Evolutionary conservation across 1,140 invertebrate genomes (phyloP).

Genomic region (Schlechtendalia chinensis): DNA sequence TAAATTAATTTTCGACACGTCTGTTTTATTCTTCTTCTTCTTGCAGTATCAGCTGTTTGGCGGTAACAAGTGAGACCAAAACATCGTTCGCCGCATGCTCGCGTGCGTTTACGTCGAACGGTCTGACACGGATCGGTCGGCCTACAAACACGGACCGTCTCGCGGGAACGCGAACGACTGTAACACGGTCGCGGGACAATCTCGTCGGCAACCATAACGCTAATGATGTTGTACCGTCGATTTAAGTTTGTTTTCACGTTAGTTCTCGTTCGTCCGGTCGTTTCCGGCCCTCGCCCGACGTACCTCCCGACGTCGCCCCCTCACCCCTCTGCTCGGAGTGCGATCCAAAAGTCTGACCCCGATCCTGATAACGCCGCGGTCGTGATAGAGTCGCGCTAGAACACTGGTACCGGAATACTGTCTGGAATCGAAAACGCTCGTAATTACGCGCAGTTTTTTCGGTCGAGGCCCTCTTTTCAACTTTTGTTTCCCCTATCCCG

Average conservation of each 20-base stretch:
- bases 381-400: too few species aligned
- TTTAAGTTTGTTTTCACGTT: background rate
- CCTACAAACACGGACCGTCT: too few species aligned
- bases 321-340: too few species aligned
- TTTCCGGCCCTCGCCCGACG: too few species aligned
- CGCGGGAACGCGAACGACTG: too few species aligned
- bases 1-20: background rate
- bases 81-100: background rate
- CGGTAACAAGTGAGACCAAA: conserved; percentile 18
- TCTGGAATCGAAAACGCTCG: too few species aligned
- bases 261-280: conserved; percentile 16
- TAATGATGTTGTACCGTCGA: background rate
- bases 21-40: background rate
- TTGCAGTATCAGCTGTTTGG: conserved; percentile 38
- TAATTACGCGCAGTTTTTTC: background rate
- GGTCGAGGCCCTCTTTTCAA: background rate
- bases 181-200: background rate
- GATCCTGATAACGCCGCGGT: too few species aligned
- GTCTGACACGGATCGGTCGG: too few species aligned
- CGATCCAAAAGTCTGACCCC: too few species aligned
- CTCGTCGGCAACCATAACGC: background rate
- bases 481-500: too few species aligned
- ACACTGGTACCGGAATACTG: too few species aligned
- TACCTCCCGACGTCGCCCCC: too few species aligned
- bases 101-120: background rate